phyloP scores from a whole-genome alignment of 1,140 invertebrate species.

The Drosophila lacteicornis region DNA sequence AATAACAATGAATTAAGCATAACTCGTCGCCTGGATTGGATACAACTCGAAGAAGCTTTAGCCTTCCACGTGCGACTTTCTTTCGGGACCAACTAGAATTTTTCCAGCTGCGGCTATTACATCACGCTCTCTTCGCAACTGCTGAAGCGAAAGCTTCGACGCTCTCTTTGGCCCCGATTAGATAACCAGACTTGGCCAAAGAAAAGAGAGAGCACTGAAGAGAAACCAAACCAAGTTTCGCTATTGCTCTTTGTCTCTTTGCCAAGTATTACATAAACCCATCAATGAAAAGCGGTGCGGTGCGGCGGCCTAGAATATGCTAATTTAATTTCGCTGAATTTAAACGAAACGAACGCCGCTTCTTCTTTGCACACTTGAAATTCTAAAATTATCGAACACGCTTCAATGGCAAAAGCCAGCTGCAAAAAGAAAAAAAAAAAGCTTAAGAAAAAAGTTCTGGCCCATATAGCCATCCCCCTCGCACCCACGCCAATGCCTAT shows the following conservation, averaged over 20 bases:
- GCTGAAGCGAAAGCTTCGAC: conserved; percentile 19
- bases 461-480: conserved; percentile 33
- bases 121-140: conserved; percentile 51
- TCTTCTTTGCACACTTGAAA: conserved; percentile 56
- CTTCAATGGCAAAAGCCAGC: conserved; percentile 56
- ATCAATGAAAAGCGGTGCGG: conserved; percentile 42
- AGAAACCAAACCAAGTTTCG: conserved; percentile 5
- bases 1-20: conserved; percentile 36
- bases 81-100: conserved; percentile 16
- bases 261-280: conserved; percentile 65
- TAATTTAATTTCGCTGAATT: conserved; percentile 62
- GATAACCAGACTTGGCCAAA: conserved; percentile 29
- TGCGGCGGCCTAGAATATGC: conserved; percentile 41
- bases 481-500: conserved; percentile 11
- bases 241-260: conserved; percentile 16
- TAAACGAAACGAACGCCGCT: conserved; percentile 20
- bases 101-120: conserved; percentile 57
- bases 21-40: conserved; percentile 13
- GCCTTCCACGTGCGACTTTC: conserved; percentile 48
- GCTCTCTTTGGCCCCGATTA: conserved; percentile 32
- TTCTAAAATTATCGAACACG: conserved; percentile 69
- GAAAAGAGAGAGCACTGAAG: conserved; percentile 14
- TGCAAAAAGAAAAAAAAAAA: conserved; percentile 18
- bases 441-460: conserved; percentile 16
- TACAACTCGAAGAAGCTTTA: conserved; percentile 22